These are phyloP conservation scores for Choreutis nemorana DNA, from an alignment of 2,888 invertebrate species.

Conservation along the genomic window DNA sequence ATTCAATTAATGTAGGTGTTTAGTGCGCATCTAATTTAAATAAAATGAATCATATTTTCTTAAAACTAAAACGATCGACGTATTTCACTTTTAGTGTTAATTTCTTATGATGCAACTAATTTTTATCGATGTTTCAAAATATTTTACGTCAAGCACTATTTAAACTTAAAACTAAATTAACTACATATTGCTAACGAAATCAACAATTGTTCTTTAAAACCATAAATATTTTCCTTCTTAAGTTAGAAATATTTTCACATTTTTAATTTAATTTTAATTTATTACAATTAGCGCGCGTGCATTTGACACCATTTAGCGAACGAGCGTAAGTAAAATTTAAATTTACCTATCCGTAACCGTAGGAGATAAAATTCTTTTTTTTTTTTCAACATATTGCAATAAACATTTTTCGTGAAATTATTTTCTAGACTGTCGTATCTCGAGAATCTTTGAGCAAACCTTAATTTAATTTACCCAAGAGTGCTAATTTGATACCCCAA, in stretches of 20 bases:
- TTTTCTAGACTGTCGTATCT: conserved; percentile 18
- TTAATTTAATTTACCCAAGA: neutral
- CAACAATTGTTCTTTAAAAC: too few relatives aligned
- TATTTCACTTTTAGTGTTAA: too few relatives aligned
- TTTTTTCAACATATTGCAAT: conserved; percentile 14
- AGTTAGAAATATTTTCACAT: conserved; percentile 24
- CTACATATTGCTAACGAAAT: conserved; percentile 20
- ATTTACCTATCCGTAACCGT: too few relatives aligned
- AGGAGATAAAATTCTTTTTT: conserved; percentile 49
- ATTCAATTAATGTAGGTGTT: too few relatives aligned
- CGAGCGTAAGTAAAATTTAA: conserved; percentile 49
- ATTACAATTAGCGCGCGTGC: conserved; percentile 50
- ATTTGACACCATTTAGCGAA: conserved; percentile 53
- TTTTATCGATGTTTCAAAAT: conserved; percentile 12
- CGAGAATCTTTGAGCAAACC: conserved; percentile 38
- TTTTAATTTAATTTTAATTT: conserved; percentile 14
- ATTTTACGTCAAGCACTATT: conserved; percentile 12
- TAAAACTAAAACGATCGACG: too few relatives aligned
- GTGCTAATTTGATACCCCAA: too few relatives aligned
- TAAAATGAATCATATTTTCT: too few relatives aligned
- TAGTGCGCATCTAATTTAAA: too few relatives aligned
- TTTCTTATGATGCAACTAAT: too few relatives aligned
- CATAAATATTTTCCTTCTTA: too few relatives aligned
- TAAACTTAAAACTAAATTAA: conserved; percentile 16
- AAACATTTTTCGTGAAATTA: conserved; percentile 37